Percentiles rank a stretch among this genome's conserved stretches.
Evolutionary conservation across 2,888 invertebrate genomes (phyloP).

Genomic region (Rhagonycha fulva): DNA sequence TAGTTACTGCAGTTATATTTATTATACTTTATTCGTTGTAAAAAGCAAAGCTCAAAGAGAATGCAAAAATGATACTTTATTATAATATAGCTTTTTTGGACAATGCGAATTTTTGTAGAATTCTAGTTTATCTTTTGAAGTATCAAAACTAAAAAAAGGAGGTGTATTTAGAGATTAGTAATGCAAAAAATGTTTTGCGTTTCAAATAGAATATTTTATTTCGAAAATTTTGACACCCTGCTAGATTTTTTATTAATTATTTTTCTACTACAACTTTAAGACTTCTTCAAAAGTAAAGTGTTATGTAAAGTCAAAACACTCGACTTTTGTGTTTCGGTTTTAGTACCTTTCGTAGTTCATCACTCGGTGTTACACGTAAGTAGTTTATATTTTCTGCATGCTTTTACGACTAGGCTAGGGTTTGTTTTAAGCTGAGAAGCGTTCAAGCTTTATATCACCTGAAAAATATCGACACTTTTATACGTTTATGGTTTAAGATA

Average conservation of each 20-base stretch:
- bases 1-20: background rate
- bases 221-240: background rate
- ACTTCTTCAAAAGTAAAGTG: background rate
- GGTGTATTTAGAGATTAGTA: background rate
- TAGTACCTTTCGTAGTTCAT: background rate
- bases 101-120: background rate
- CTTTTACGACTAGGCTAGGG: conserved; percentile 8
- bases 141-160: background rate
- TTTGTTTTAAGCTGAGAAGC: background rate
- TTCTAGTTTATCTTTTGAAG: background rate
- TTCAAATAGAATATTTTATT: background rate
- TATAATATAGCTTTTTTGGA: background rate
- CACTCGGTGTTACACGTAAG: conserved; percentile 6
- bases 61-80: background rate
- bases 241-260: background rate
- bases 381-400: conserved; percentile 15
- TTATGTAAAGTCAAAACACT: background rate
- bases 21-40: background rate
- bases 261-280: background rate
- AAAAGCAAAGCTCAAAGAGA: background rate
- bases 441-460: background rate
- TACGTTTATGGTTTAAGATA: background rate
- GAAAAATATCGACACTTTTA: background rate
- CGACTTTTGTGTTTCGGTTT: background rate
- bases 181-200: background rate